Conservation (phyloP, 2,888 invertebrate genomes). For the Julus scandinavius region DNA sequence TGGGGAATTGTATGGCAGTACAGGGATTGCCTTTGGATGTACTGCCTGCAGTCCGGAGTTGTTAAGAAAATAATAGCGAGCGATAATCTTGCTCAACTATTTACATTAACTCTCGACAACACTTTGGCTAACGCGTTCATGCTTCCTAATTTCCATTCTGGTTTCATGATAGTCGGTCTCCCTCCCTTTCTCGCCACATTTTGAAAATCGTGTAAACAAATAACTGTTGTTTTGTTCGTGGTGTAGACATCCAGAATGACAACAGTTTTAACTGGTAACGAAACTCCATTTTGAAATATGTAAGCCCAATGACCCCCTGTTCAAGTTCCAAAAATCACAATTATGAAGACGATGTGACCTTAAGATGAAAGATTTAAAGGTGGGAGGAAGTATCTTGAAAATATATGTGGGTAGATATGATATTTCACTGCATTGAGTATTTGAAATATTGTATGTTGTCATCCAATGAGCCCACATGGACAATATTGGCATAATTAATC, state of each 20-base stretch:
- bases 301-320: too few species aligned
- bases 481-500: too few species aligned
- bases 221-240: not conserved
- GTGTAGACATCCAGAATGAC: not conserved
- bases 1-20: not conserved
- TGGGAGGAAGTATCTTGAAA: too few species aligned
- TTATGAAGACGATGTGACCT: too few species aligned
- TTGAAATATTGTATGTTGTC: too few species aligned
- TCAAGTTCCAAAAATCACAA: too few species aligned
- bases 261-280: too few species aligned
- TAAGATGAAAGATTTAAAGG: too few species aligned
- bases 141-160: conserved; percentile 12
- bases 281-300: too few species aligned
- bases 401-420: too few species aligned
- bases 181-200: not conserved
- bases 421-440: too few species aligned
- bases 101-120: conserved; percentile 30
- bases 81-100: conserved; percentile 27
- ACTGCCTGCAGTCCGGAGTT: conserved; percentile 22
- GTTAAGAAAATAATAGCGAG: conserved; percentile 39
- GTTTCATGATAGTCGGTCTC: not conserved
- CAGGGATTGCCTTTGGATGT: conserved; percentile 3
- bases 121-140: conserved; percentile 5
- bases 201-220: not conserved
- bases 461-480: too few species aligned